phyloP scores from a whole-genome alignment of 2,113 vertebrate species.

The Elaphurus davidianus region DNA sequence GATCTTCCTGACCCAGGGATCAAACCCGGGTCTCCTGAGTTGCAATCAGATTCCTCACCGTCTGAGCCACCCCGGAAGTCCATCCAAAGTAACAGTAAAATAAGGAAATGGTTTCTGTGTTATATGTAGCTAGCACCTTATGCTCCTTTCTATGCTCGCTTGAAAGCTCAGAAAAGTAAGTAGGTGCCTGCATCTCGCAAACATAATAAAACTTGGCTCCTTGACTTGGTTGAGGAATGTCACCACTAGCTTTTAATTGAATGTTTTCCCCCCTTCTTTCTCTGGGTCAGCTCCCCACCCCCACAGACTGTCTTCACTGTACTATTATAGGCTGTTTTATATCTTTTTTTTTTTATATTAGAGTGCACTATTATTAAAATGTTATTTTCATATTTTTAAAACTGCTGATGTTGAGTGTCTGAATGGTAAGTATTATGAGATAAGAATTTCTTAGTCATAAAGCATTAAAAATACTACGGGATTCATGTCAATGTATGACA shows the following conservation, averaged over 20 bases:
- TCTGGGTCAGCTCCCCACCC: background rate
- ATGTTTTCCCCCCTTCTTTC: no score
- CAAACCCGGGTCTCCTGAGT: background rate
- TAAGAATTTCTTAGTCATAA: background rate
- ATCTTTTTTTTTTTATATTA: background rate
- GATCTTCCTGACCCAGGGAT: background rate
- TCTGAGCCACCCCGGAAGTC: background rate
- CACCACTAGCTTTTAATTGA: background rate
- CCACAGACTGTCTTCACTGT: no score
- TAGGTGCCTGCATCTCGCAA: background rate
- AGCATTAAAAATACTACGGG: background rate
- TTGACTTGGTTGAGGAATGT: background rate
- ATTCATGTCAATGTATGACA: no score
- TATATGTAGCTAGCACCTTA: background rate
- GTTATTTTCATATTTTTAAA: conserved; percentile 2
- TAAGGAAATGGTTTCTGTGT: background rate
- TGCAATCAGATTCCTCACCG: background rate
- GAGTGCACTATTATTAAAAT: background rate
- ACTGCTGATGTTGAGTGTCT: background rate
- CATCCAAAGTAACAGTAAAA: background rate
- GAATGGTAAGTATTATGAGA: background rate
- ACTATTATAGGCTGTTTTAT: background rate
- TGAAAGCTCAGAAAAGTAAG: background rate
- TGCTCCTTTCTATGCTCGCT: background rate
- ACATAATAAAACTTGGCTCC: background rate